These are phyloP conservation scores for Galeruca laticollis DNA, from an alignment of 2,888 invertebrate species.

Conservation along the genomic window DNA sequence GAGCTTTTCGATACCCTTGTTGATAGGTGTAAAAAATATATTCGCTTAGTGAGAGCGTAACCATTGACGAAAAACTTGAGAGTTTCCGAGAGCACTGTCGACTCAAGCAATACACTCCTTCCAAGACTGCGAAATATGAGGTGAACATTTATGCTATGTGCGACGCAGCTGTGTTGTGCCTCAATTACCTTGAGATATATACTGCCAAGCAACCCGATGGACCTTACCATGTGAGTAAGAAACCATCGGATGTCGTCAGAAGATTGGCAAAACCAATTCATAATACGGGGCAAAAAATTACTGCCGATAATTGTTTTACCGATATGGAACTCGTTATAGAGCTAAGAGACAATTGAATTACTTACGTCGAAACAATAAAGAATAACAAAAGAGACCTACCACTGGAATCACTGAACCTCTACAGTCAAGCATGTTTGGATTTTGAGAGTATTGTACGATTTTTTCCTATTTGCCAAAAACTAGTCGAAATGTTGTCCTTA, in stretches of 20 bases:
- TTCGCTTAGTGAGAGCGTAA: slow-evolving; percentile 31
- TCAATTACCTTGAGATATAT: no score
- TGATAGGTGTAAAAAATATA: slow-evolving; percentile 28
- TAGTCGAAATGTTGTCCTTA: no score
- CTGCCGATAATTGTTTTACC: no score
- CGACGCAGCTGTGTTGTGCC: slow-evolving; percentile 34
- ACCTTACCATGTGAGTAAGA: background rate
- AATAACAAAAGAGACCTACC: slow-evolving; percentile 25
- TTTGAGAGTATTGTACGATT: no score
- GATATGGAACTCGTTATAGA: no score
- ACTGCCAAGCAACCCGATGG: no score
- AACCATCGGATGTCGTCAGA: slow-evolving; percentile 12
- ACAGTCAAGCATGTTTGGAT: no score
- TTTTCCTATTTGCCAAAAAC: no score
- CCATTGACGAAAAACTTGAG: slow-evolving; percentile 40
- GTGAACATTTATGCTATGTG: slow-evolving; percentile 42
- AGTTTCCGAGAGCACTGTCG: slow-evolving; percentile 39
- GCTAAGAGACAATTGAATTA: background rate
- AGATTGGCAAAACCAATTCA: background rate
- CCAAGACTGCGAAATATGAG: slow-evolving; percentile 39
- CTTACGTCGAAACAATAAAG: slow-evolving; percentile 27
- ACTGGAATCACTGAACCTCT: no score
- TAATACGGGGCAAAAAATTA: no score
- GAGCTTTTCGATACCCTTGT: slow-evolving; percentile 26
- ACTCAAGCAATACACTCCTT: slow-evolving; percentile 43